Conservation (phyloP, 2,797 vertebrate species). For the Pachyuromys duprasi region DNA sequence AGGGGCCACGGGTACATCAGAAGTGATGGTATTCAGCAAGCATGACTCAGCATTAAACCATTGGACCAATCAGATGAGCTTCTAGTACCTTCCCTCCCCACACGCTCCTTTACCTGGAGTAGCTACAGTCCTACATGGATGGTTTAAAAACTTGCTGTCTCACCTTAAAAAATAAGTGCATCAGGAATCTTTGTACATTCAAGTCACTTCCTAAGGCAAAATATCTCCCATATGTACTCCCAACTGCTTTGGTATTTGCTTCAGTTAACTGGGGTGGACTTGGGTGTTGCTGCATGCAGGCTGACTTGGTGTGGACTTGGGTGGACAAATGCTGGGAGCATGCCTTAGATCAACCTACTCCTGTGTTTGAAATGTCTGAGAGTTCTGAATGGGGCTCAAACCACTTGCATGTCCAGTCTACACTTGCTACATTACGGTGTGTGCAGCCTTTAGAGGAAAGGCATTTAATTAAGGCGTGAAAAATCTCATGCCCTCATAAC, state of each 20-base stretch:
- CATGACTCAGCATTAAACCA: conserved; percentile 82
- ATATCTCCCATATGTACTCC: conserved; percentile 89
- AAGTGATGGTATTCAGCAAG: conserved; percentile 70
- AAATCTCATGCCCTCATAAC: conserved; percentile 81
- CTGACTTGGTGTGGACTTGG: conserved; percentile 85
- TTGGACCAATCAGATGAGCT: conserved; percentile 84
- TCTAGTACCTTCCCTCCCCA: conserved; percentile 76
- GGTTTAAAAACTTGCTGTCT: conserved; percentile 89
- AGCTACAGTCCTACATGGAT: conserved; percentile 88
- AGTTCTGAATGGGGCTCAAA: conserved; percentile 82
- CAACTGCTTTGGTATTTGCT: conserved; percentile 93
- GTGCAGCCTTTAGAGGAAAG: conserved; percentile 84
- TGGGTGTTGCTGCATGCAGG: conserved; percentile 87
- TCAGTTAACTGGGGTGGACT: conserved; percentile 86
- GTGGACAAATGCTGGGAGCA: conserved; percentile 85
- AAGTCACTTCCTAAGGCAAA: conserved; percentile 94
- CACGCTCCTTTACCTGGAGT: conserved; percentile 83
- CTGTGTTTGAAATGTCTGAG: conserved; percentile 80
- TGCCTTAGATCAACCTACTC: conserved; percentile 87
- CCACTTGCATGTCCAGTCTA: conserved; percentile 79
- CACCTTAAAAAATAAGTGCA: conserved; percentile 92
- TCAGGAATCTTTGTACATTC: conserved; percentile 96
- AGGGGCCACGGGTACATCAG: conserved; percentile 77
- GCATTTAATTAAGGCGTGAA: conserved; percentile 83
- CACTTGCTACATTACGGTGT: conserved; percentile 77